A percentile compares a stretch with the other conserved stretches of the same genome.
Conservation (phyloP, 2,797 vertebrate genomes). For the Eurystomus glaucurus region DNA sequence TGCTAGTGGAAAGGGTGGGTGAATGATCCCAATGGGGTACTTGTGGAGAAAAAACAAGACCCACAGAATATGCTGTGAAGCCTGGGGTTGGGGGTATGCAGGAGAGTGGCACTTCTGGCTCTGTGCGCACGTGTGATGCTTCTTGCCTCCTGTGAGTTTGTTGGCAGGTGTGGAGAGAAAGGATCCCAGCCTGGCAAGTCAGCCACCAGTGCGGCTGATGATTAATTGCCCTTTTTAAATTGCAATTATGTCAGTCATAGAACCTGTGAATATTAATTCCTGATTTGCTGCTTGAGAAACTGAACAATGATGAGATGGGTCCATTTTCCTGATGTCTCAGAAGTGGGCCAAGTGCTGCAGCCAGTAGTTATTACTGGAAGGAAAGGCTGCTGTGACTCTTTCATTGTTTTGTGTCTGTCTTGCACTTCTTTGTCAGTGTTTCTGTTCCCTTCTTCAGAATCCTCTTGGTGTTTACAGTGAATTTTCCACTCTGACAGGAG, state of each 20-base stretch:
- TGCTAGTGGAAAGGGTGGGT: background rate
- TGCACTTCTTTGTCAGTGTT: background rate
- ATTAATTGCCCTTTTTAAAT: slow-evolving; percentile 88
- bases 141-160: slow-evolving; percentile 37
- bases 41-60: rapidly evolving
- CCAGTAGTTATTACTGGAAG: background rate
- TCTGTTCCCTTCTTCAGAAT: slow-evolving; percentile 15
- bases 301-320: slow-evolving; percentile 65
- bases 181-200: slow-evolving; percentile 66
- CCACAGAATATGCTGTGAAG: rapidly evolving
- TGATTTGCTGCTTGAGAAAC: slow-evolving; percentile 82
- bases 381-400: background rate
- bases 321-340: slow-evolving; percentile 14
- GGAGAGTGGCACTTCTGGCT: background rate
- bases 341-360: background rate
- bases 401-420: background rate
- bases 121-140: background rate
- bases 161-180: slow-evolving; percentile 62
- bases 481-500: background rate
- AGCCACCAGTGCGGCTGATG: slow-evolving; percentile 74
- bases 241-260: slow-evolving; percentile 86
- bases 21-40: rapidly evolving
- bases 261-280: slow-evolving; percentile 83
- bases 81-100: background rate
- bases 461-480: background rate